Evolutionary conservation across 2,888 invertebrate species (phyloP).

Genomic region (Poecilus cupreus): DNA sequence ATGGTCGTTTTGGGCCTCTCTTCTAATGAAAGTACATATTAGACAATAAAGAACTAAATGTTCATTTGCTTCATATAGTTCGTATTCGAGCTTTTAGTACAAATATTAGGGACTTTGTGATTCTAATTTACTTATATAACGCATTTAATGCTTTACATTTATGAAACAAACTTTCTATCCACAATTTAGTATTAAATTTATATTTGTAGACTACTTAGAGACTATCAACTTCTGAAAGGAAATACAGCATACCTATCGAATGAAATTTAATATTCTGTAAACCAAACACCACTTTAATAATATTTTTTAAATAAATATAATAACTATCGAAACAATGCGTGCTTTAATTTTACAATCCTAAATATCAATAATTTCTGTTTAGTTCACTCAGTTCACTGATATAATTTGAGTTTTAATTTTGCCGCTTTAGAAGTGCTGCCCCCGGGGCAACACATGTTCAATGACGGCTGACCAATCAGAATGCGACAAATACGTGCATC

Average conservation of each 20-base stretch:
- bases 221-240: constrained; percentile 33
- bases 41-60: constrained; percentile 52
- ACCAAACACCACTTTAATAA: constrained; percentile 55
- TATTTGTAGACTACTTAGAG: constrained; percentile 46
- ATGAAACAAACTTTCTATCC: constrained; percentile 44
- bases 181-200: constrained; percentile 45
- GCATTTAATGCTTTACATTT: constrained; percentile 39
- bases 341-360: neutral
- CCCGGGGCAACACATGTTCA: constrained; percentile 1
- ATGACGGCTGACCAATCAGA: constrained; percentile 66
- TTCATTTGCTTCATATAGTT: constrained; percentile 55
- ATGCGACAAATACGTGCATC: constrained; percentile 67
- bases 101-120: constrained; percentile 54
- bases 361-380: neutral
- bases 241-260: constrained; percentile 49
- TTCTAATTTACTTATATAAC: constrained; percentile 38
- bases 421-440: neutral
- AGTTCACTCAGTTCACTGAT: neutral
- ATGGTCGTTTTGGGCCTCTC: constrained; percentile 13
- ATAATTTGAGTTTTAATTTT: neutral
- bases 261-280: constrained; percentile 43
- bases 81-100: constrained; percentile 58
- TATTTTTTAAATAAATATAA: constrained; percentile 46
- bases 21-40: constrained; percentile 53
- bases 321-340: neutral